Evolutionary conservation across 35 echinoderm and acorn worm genomes (phyloP).

Genomic region (Amphiura filiformis): DNA sequence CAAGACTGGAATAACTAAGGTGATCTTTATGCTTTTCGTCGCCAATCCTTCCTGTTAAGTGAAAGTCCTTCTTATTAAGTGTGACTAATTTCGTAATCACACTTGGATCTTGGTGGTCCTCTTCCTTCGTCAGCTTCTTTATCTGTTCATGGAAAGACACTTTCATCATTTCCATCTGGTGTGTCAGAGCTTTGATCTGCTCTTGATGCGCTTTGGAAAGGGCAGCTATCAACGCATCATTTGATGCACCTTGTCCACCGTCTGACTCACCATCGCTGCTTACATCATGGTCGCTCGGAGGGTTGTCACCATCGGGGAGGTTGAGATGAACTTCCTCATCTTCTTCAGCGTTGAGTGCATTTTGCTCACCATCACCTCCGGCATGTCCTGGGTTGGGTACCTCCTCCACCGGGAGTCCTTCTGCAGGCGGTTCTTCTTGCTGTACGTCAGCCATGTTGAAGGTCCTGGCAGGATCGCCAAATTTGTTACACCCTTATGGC

Average conservation of each 20-base stretch:
- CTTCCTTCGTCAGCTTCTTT: no score
- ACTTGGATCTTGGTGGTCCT: no score
- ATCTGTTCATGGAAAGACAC: neutral
- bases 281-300: no score
- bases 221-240: no score
- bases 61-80: neutral
- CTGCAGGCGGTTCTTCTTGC: no score
- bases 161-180: neutral
- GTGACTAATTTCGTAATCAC: neutral
- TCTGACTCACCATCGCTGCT: no score
- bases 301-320: neutral
- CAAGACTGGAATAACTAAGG: constrained; percentile 42
- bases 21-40: constrained; percentile 40
- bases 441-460: neutral
- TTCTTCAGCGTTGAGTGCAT: no score
- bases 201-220: no score
- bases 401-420: neutral
- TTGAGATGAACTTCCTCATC: neutral
- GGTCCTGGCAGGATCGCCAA: constrained; percentile 5
- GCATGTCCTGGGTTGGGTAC: neutral
- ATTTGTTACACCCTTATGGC: neutral
- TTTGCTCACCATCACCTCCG: no score
- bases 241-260: no score
- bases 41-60: constrained; percentile 36
- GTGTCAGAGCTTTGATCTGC: no score